Evolutionary conservation across 2,888 invertebrate species (phyloP), one percentile per base, ranked within the genome.

Genomic region (Cantharis flavilabris): DNA sequence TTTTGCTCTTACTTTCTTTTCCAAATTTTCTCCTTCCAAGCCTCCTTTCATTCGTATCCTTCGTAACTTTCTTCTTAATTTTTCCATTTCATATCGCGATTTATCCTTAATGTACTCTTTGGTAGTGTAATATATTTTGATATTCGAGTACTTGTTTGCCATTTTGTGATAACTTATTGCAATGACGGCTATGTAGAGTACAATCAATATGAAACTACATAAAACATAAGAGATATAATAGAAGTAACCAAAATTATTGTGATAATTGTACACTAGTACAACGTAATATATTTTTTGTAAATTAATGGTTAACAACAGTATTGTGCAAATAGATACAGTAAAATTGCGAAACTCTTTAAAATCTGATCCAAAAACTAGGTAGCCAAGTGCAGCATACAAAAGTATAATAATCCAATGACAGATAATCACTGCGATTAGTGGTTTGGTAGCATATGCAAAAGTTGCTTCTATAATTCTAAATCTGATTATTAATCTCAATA

Each of bases 391-490:
- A 14, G 79, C 28, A 49, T 72, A 83, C 62, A 75, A 76, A 20
- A 77, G 26, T 9, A 80, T 49, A n/a, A 81, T 64, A 4, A 80
- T 65, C 13, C 76, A 11, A 30, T 81, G 77, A 30, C 76, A 76
- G 28, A 80, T 14, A 20, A 73, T 72, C 11, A 82, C 62, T 11
- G 75, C 80, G 3, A 74, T n/a, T 11, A 82, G 64, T 28, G 73
- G 75, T 20, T 10, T 65, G 5, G 69, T 18, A 11, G 80, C 78
- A 9, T 71, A 49, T 3, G 73, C 9, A 9, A 82, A n/a, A 3
- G 82, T 81, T 11, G 70, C 70, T 79, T 82, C 83, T 67, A 81
- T 79, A 49, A 82, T 72, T 73, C 70, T 72, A 75, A 83, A 83
- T 62, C 81, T 78, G 18, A 72, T 67, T 5, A 75, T 74, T 70